A percentile compares a stretch with the other conserved stretches of the same genome.
These are phyloP conservation scores for Danio jaintianensis DNA, from an alignment of 2,797 vertebrate genomes.

Conservation along the genomic window DNA sequence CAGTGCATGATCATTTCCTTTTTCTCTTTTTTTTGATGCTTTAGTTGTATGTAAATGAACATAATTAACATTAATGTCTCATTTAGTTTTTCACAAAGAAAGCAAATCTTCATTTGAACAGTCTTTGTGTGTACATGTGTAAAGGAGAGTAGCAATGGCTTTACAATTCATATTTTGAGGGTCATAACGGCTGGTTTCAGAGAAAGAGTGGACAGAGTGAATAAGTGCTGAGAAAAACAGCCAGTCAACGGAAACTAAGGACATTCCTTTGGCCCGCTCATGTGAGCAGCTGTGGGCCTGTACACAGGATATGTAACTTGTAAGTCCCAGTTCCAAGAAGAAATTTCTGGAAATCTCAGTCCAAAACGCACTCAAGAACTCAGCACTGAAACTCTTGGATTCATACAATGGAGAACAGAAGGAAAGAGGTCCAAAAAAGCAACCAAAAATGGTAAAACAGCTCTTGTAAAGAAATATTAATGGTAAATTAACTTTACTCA, in stretches of 20 bases:
- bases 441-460: background rate
- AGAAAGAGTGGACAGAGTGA: slow-evolving; percentile 23
- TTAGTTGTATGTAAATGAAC: background rate
- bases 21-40: background rate
- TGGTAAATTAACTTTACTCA: background rate
- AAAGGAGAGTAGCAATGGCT: slow-evolving; percentile 12
- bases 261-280: slow-evolving; percentile 48
- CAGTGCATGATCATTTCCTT: background rate
- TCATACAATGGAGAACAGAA: background rate
- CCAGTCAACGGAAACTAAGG: slow-evolving; percentile 31
- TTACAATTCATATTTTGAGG: slow-evolving; percentile 14
- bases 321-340: slow-evolving; percentile 32
- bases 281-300: slow-evolving; percentile 57
- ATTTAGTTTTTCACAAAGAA: background rate
- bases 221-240: slow-evolving; percentile 9
- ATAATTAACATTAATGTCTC: background rate
- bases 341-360: slow-evolving; percentile 49
- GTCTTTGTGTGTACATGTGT: background rate
- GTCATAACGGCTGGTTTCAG: slow-evolving; percentile 16
- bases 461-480: background rate
- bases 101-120: background rate
- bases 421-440: background rate
- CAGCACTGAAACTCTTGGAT: background rate
- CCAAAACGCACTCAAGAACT: background rate
- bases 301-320: slow-evolving; percentile 46